phyloP scores from a whole-genome alignment of 2,113 vertebrate genomes.

The Irena cyanogastra region DNA sequence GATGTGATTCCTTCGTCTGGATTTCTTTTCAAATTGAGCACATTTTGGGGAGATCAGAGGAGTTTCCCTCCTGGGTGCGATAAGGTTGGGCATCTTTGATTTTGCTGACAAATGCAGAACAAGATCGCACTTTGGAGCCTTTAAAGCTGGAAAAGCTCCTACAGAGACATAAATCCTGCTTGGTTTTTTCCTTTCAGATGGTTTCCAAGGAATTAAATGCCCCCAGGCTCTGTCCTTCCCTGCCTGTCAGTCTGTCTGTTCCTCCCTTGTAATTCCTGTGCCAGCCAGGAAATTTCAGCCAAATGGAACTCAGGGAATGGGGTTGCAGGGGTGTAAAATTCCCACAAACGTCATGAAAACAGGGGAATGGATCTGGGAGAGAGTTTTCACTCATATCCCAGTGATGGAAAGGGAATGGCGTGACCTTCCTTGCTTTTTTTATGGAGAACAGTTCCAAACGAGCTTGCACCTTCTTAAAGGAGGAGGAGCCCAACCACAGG shows the following conservation, averaged over 20 bases:
- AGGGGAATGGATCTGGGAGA: background rate
- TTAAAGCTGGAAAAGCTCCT: background rate
- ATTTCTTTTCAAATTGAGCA: background rate
- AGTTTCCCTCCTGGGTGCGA: background rate
- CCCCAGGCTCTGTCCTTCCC: background rate
- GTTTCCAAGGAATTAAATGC: background rate
- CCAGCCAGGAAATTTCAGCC: background rate
- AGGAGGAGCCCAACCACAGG: background rate
- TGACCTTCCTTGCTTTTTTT: accelerated
- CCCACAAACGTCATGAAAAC: background rate
- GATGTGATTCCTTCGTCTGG: background rate
- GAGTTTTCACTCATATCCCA: background rate
- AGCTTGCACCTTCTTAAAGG: background rate
- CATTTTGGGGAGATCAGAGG: background rate
- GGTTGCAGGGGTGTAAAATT: background rate
- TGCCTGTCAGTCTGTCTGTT: accelerated
- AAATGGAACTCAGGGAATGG: background rate
- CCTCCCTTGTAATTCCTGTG: background rate
- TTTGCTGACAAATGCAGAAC: accelerated
- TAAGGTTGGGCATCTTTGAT: background rate
- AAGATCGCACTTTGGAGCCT: background rate
- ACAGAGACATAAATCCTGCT: background rate
- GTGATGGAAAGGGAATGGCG: background rate
- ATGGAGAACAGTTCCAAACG: background rate
- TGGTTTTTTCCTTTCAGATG: background rate